Conservation (phyloP, 2,113 vertebrate species). For the Cebidichthys violaceus region DNA sequence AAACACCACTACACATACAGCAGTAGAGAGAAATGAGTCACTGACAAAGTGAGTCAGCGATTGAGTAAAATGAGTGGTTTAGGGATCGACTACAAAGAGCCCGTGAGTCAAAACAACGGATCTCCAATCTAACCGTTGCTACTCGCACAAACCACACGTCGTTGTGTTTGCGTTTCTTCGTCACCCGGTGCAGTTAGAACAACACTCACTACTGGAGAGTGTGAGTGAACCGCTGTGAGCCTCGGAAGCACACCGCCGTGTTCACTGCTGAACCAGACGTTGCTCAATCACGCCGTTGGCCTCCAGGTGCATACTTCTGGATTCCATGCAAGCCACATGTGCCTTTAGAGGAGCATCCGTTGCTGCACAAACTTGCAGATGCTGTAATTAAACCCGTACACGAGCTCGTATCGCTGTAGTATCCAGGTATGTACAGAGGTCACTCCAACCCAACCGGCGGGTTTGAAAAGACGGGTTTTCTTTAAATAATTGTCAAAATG, state of each 20-base stretch:
- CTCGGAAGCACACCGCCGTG: not conserved
- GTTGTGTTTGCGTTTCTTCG: constrained; percentile 1
- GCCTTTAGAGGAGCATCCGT: not conserved
- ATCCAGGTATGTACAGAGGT: not conserved
- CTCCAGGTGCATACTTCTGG: constrained; percentile 28
- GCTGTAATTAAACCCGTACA: not conserved
- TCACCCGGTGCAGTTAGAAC: not conserved
- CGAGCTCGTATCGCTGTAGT: not conserved
- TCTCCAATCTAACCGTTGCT: not conserved
- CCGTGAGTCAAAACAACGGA: not conserved
- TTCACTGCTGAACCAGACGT: constrained; percentile 1
- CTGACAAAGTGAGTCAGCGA: not conserved
- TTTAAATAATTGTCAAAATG: too few relatives aligned
- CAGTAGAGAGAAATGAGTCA: not conserved
- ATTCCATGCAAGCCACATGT: not conserved
- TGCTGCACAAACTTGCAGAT: constrained; percentile 20
- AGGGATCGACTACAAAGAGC: constrained; percentile 5
- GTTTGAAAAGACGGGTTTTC: too few relatives aligned
- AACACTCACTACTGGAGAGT: not conserved
- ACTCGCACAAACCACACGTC: not conserved
- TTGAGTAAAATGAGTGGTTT: not conserved
- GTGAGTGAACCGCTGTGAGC: not conserved
- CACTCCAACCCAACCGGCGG: not conserved
- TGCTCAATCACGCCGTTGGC: constrained; percentile 26
- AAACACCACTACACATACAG: not conserved